Evolutionary conservation across 2,797 vertebrate species (phyloP), one percentile per base, ranked within the genome.

Genomic region (Enteromius trimaculatus): DNA sequence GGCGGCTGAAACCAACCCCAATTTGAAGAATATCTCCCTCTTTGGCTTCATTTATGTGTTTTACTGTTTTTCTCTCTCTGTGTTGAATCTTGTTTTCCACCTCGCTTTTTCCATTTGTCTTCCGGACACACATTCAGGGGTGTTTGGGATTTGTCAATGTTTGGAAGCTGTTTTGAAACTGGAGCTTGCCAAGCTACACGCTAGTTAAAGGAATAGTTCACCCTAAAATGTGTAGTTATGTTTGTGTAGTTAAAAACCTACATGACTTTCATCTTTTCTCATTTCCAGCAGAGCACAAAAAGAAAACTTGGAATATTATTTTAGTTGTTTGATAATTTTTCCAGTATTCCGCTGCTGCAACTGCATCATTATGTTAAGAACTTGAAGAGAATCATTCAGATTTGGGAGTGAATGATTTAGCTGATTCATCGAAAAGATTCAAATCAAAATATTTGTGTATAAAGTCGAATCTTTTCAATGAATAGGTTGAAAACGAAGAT

Each of bases 11-110:
- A 65, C 44, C 60, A 75, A 75, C 44, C 71, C 60, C 26, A 23
- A 66, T 34, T 80, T 55, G 37, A 9, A 93, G 91, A 91, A 90
- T 49, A 68, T 84, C 88, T 80, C 71, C 65, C 85, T 89, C 86
- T 91, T 86, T 82, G 89, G 86, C 84, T 86, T 39, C 85, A 87
- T 87, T 88, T 85, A 19, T 26, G 72, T 77, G 53, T 77, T 26
- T 62, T 62, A 44, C 55, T 47, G 14, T 47, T 64, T 42, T 6
- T 62, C 31, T 37, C 62, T 49, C 72, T 39, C 19, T 4, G 17
- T 17, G 58, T 29, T 62, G 58, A 60, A 23, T 71, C 76, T 64
- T 44, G 75, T 77, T 77, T 47, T 26, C 44, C 44, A 72, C 70
- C 26, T 51, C 44, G 8, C 70, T 72, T 72, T 51, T 5, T 31